Base-by-base conservation (phyloP, 2,888 invertebrate genomes). In the Endotricha flammealis region DNA sequence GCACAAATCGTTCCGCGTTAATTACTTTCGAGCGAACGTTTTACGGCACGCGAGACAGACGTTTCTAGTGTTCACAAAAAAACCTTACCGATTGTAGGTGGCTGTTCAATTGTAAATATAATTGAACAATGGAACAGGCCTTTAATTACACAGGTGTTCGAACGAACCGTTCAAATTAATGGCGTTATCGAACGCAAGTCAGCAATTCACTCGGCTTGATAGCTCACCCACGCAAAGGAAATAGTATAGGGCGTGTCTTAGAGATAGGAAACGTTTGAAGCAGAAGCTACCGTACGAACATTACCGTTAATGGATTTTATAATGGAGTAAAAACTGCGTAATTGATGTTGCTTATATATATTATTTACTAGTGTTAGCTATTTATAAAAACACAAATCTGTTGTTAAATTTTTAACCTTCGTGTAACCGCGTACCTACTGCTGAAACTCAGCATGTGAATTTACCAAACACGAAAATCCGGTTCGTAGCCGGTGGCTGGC, bases 1-100 rank as follows among this genome's bases (percentile, higher is more conserved):
- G 51, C 65, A 70, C 65, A 64, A 73, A 70, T 70, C 57, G 62
- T 67, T 68, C 55, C 53, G 53, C 57, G 62, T 65, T 74, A 70
- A 69, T 73, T 69, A 70, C 67, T 67, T 63, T 63, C 48, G 46
- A 57, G 45, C 48, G 46, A 52, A 48, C 59, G 51, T 59, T 65
- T 69, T 63, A 59, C 57, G 49, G 52, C 75, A 74, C 68, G 68
- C 70, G 58, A 71, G 57, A 60, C 58, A 55, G 50, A 61, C 61
- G 60, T 64, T 67, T 62, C 55, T 61, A 48, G 45, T 53, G 47
- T 44, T 54, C 48, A 48, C 54, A 53, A 62, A 57, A 63, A 67
- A n/a, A 66, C 62, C 48, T 53, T 41, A 57, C 51, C 47, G 50
- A 58, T 53, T 60, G 55, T 53, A 51, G 56, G 53, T 53, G 51